Base-by-base conservation (phyloP, 2,113 vertebrate genomes). In the Addax nasomaculatus region DNA sequence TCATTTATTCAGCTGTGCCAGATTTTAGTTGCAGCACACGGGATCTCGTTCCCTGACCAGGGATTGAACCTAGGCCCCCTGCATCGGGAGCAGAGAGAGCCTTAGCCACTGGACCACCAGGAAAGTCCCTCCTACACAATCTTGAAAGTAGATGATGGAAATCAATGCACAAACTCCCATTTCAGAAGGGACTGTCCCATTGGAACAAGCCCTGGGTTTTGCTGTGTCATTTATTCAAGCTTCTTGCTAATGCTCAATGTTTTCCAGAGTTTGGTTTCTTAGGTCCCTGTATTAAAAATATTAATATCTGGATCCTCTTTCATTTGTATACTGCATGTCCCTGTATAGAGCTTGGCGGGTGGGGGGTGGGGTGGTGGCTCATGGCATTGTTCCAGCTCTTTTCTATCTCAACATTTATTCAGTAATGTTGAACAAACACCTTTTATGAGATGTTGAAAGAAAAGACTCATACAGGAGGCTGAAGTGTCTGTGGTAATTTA, bases 221-320 rank as follows among this genome's bases (percentile, higher is more conserved):
- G 27, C 33, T 23, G 17, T 23, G 25, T 23, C 5, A 1, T 17
- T 49, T 58, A 9, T 39, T 70, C 39, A 16, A 30, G 36, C 23
- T 30, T 70, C 43, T 39, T 23, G 1, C 29, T 29, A 16, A 27
- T 0, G 51, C 3, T 43, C 0, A 0, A 13, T 2, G n/a, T 21
- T 57, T 79, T 43, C 73, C 55, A 51, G 73, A 57, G 55, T 57
- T 57, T 57, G 19, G 53, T 55, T 43, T 81, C n/a, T 19, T 49
- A 39, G 23, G 21, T 27, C 70, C 10, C 16, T 23, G 2, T 21
- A 23, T 78, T 45, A 36, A 27, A 85, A 86, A 30, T 15, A 16
- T 4, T 67, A 79, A 36, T 11, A 45, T 9, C 64, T 19, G 30
- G 14, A 14, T 29, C 2, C 9, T 51, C 58, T 47, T 27, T 4